Base-by-base conservation (phyloP, 1,140 invertebrate genomes). In the Drosophila rhopaloa region DNA sequence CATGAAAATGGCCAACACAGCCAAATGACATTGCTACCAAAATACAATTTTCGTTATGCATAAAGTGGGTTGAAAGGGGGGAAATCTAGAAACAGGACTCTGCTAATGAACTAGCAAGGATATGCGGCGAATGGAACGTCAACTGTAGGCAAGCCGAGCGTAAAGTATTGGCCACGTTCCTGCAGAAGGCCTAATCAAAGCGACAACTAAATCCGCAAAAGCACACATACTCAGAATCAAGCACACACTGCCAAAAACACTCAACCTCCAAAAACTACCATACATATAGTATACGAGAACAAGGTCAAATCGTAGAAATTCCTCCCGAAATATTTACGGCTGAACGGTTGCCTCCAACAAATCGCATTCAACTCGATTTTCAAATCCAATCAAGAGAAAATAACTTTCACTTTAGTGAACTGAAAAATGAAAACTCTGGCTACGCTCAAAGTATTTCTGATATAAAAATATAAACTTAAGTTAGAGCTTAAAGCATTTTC, bases 91-190 rank as follows among this genome's bases (percentile, higher is more conserved):
- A 16, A 27, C 51, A 38, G 59, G 48, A 54, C 50, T 73, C 51
- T 59, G 48, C 58, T 82, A 82, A 82, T 82, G 79, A 82, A 82
- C 79, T 63, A 57, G 62, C 79, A 68, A 83, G 68, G 58, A 82
- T 62, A 41, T 56, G 58, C 65, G 57, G 53, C 60, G 50, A 72
- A 35, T 51, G 48, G 58, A 48, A 70, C 62, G 61, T 59, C 53
- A 63, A 68, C 46, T 59, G 56, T 51, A 61, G 44, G 73, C 54
- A 67, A 73, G 50, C 50, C 38, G 65, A 78, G 79, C 68, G 74
- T n/a, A 68, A 81, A 71, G 61, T 58, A 74, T 81, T 73, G 57
- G 53, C 40, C 67, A 68, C 63, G 66, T 77, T 76, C 10, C 47
- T 53, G 65, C 65, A 54, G 60, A 41, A 40, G 65, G 65, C 60